These are phyloP conservation scores for Microhierax caerulescens DNA, from an alignment of 2,797 vertebrate genomes.

Conservation along the genomic window DNA sequence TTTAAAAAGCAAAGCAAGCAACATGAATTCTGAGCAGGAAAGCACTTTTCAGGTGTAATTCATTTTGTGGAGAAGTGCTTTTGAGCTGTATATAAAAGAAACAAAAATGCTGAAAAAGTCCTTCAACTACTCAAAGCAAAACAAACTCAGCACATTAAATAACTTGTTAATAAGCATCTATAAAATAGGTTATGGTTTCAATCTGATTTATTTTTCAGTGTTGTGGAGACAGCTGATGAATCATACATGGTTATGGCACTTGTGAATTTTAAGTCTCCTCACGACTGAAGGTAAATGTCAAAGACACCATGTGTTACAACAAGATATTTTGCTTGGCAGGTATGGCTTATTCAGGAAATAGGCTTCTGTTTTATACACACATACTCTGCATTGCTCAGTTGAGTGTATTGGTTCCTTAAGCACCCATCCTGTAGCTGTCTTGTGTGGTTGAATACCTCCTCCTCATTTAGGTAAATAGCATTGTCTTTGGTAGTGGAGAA, in stretches of 20 bases:
- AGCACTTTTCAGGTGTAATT: background rate
- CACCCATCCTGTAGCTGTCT: background rate
- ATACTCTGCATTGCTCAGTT: background rate
- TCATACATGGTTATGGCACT: background rate
- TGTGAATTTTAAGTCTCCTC: background rate
- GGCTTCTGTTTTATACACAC: background rate
- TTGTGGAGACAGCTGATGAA: background rate
- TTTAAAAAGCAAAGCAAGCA: background rate
- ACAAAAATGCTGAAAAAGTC: background rate
- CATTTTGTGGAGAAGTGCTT: background rate
- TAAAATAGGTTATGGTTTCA: background rate
- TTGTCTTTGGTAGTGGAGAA: background rate
- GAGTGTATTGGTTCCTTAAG: background rate
- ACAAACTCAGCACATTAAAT: background rate
- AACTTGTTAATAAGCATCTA: background rate
- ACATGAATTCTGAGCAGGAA: background rate
- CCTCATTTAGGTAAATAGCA: background rate
- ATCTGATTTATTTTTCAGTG: constrained; percentile 10
- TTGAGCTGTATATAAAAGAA: background rate
- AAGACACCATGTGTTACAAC: background rate
- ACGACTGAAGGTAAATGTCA: constrained; percentile 37
- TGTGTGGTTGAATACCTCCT: background rate
- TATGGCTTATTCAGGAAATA: background rate
- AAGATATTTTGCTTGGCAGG: constrained; percentile 12
- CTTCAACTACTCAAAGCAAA: background rate